Evolutionary conservation across 37 sponge, comb jelly and placozoan species (phyloP).

Genomic region (Dysidea cf. avara): DNA sequence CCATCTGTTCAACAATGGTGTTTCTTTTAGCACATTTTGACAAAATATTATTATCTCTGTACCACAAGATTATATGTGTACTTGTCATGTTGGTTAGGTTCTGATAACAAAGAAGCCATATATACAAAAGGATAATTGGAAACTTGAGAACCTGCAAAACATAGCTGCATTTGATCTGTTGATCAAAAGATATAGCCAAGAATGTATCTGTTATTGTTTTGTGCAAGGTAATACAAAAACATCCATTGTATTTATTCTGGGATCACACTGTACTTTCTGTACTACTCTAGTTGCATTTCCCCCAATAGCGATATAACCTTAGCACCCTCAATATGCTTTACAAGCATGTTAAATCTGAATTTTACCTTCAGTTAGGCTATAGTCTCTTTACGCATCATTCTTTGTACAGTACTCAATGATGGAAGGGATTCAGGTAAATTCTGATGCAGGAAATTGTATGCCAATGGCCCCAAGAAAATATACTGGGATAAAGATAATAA

Average conservation of each 20-base stretch:
- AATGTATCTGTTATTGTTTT: background rate
- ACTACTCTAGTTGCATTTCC: slow-evolving; percentile 33
- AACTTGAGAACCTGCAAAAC: background rate
- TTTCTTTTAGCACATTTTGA: slow-evolving; percentile 12
- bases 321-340: background rate
- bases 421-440: slow-evolving; percentile 27
- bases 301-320: slow-evolving; percentile 1
- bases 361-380: slow-evolving; percentile 1
- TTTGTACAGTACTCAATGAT: slow-evolving; percentile 26
- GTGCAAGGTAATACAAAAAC: slow-evolving; percentile 26
- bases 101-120: slow-evolving; percentile 18
- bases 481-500: slow-evolving; percentile 18
- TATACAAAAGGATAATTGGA: slow-evolving; percentile 34
- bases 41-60: slow-evolving; percentile 1
- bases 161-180: slow-evolving; percentile 7
- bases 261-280: slow-evolving; percentile 15
- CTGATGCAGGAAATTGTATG: slow-evolving; percentile 10
- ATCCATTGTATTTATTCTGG: slow-evolving; percentile 1
- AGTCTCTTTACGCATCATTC: slow-evolving; percentile 3
- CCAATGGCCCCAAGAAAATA: slow-evolving; percentile 18
- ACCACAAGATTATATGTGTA: slow-evolving; percentile 8
- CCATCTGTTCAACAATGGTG: slow-evolving; percentile 26
- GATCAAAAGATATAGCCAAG: slow-evolving; percentile 8
- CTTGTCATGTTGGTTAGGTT: slow-evolving; percentile 19
- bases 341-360: slow-evolving; percentile 21